Conservation (phyloP, 2,888 invertebrate species). For the Chesias legatella region DNA sequence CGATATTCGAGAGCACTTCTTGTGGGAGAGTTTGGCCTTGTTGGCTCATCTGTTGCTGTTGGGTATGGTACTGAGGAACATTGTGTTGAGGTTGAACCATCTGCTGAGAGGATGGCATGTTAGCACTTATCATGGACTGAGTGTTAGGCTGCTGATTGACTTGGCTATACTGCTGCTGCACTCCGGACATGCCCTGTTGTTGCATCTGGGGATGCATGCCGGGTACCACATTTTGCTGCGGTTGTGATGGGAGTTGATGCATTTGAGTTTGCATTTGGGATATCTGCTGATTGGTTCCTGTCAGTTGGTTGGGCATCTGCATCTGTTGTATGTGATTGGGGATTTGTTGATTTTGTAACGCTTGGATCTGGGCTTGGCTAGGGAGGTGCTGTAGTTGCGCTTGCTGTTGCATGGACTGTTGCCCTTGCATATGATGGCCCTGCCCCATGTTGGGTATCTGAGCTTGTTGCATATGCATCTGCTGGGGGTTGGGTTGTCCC, state of each 20-base stretch:
- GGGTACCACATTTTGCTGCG: conserved; percentile 71
- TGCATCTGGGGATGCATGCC: conserved; percentile 77
- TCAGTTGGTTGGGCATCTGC: conserved; percentile 70
- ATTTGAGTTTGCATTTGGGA: conserved; percentile 77
- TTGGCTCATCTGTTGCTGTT: conserved; percentile 72
- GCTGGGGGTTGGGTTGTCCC: conserved; percentile 68
- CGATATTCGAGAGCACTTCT: conserved; percentile 74
- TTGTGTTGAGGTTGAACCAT: conserved; percentile 74
- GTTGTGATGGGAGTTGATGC: conserved; percentile 74
- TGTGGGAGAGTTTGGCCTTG: conserved; percentile 73
- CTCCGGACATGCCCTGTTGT: conserved; percentile 68
- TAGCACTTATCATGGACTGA: conserved; percentile 69
- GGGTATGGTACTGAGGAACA: conserved; percentile 75
- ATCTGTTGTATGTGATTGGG: conserved; percentile 78
- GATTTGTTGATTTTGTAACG: conserved; percentile 77
- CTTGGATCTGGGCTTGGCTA: conserved; percentile 76
- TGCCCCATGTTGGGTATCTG: conserved; percentile 74
- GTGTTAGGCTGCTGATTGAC: conserved; percentile 69
- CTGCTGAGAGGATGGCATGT: conserved; percentile 68
- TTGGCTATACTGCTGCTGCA: conserved; percentile 78
- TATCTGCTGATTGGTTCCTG: conserved; percentile 70
- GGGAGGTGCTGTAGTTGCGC: conserved; percentile 75
- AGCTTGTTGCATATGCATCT: conserved; percentile 75
- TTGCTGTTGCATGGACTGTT: conserved; percentile 71
- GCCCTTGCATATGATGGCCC: conserved; percentile 68